Base-by-base conservation (phyloP, 2,888 invertebrate genomes). In the Heliconius erato region DNA sequence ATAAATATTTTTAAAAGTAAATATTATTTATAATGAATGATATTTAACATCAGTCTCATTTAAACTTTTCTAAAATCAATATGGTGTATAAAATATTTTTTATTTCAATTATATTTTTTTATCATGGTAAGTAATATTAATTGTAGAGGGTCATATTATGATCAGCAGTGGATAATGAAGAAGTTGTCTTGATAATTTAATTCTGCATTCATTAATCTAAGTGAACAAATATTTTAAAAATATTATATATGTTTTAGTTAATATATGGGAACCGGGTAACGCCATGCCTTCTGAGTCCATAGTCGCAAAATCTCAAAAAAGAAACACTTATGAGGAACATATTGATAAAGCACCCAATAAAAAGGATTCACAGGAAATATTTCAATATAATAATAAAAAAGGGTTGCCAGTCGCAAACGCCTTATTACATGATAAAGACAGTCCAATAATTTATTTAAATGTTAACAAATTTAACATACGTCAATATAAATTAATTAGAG, bases 1-100 rank as follows among this genome's bases (percentile, higher is more conserved):
- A 92, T 92, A 94, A 91, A 72, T 72, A 72, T 72, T 72, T 44
- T 44, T 72, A 72, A 49, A 72, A 26, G 7, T 49, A 72, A 44
- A 44, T 72, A 26, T 44, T 44, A 72, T 72, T 72, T 72, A 49
- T 72, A 11, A 72, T 26, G 3, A 40, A 40, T 40, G 11, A 26
- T 44, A 72, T 72, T 49, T n/a, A n/a, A 14, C 23, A 71, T 71
- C 26, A 72, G 72, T 72, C 44, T 9, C n/a, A 14, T 71, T 12
- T 28, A 72, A 14, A 72, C 3, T 40, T 71, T 44, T 14, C n/a
- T 26, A 6, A 26, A 9, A 49, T 26, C 72, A 72, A 72, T 16
- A 72, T 72, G 72, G 26, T 49, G 2, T 72, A 11, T 16, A 72
- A 72, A 72, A 26, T 72, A 72, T 19, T 72, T 26, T 72, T 72